phyloP scores from a whole-genome alignment of 2,888 invertebrate species.

The Hydrotaea cyrtoneurina region DNA sequence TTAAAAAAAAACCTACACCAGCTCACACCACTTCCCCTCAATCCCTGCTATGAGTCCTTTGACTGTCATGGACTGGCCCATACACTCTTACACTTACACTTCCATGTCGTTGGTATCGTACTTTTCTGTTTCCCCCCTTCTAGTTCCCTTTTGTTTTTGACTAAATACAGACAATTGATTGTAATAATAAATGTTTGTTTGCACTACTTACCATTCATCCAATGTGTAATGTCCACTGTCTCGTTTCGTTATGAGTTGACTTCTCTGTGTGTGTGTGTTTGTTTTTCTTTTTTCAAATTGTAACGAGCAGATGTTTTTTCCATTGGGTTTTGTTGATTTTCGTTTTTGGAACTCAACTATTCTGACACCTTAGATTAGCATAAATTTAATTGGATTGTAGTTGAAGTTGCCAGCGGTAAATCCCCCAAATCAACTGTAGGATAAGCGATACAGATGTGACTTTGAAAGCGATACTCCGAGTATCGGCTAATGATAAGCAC shows the following conservation, averaged over 20 bases:
- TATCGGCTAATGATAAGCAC: neutral
- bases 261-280: too few relatives aligned
- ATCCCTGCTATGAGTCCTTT: too few relatives aligned
- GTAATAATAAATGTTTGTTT: conserved; percentile 44
- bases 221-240: neutral
- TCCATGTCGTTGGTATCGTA: too few relatives aligned
- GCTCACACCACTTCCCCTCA: too few relatives aligned
- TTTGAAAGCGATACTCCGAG: neutral
- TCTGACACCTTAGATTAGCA: conserved; percentile 29
- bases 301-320: conserved; percentile 22
- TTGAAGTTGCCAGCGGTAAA: neutral
- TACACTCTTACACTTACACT: too few relatives aligned
- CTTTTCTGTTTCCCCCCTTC: too few relatives aligned
- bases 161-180: conserved; percentile 29
- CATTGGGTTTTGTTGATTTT: neutral
- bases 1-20: too few relatives aligned
- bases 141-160: neutral
- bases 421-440: neutral
- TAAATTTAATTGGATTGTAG: conserved; percentile 2
- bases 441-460: neutral
- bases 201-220: neutral
- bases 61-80: too few relatives aligned
- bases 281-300: neutral
- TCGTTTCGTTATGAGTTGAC: neutral
- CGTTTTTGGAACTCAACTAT: conserved; percentile 1